These are phyloP conservation scores for Potorous gilbertii DNA, from an alignment of 2,797 vertebrate genomes.

Conservation along the genomic window DNA sequence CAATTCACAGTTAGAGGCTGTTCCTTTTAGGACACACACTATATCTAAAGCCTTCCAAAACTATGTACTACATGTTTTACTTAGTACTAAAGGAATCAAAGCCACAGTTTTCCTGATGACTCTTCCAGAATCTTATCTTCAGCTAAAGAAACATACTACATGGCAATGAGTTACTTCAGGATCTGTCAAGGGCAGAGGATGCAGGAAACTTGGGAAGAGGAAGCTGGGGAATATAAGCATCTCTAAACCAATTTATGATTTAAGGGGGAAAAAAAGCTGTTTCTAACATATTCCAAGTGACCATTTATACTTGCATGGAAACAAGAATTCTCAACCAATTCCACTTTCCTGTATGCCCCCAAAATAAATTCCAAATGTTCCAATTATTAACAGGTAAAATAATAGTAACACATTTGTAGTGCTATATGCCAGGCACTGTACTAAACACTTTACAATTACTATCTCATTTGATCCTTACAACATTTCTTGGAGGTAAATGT, in stretches of 20 bases:
- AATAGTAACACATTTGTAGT: background rate
- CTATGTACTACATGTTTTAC: background rate
- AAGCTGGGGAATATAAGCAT: background rate
- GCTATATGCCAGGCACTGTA: background rate
- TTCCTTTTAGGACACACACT: conserved; percentile 14
- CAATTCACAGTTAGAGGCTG: background rate
- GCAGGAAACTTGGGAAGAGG: background rate
- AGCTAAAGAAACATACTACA: conserved; percentile 5
- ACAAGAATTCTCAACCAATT: background rate
- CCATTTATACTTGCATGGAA: conserved; percentile 20
- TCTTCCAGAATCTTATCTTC: background rate
- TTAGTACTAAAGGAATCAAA: conserved; percentile 37
- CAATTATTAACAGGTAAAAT: conserved; percentile 32
- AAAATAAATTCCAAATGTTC: conserved; percentile 17
- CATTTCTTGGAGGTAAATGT: background rate
- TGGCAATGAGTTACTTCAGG: background rate
- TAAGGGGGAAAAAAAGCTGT: conserved; percentile 3
- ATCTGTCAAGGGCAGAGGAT: background rate
- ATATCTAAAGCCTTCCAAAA: conserved; percentile 29
- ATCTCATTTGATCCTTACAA: background rate
- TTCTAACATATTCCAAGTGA: background rate
- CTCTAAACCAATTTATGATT: background rate
- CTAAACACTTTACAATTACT: background rate
- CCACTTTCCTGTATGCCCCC: conserved; percentile 1
- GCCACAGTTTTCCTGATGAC: background rate